These are phyloP conservation scores for Caenorhabditis sp. DNA, from an alignment of 2,888 invertebrate species.

Conservation along the genomic window DNA sequence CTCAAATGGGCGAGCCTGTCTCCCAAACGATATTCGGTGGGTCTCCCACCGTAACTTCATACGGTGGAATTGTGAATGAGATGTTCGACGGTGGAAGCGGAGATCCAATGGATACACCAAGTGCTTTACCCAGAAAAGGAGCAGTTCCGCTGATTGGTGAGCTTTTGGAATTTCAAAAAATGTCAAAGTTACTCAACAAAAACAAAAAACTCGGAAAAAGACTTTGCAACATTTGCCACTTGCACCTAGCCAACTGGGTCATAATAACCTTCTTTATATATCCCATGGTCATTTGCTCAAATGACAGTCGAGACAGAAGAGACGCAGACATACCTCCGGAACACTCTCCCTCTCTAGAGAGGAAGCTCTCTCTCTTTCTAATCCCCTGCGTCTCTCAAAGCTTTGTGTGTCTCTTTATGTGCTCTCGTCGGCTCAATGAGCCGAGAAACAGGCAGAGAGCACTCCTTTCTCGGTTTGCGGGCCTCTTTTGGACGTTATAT, in stretches of 20 bases:
- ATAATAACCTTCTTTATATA: not conserved
- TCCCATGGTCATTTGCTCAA: slow-evolving; percentile 1
- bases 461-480: too few relatives aligned
- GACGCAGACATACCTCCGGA: slow-evolving; percentile 5
- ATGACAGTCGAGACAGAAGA: not conserved
- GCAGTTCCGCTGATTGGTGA: slow-evolving; percentile 48
- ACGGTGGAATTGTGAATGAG: slow-evolving; percentile 75
- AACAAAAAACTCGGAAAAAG: not conserved
- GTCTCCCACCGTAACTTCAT: slow-evolving; percentile 50
- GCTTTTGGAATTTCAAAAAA: not conserved
- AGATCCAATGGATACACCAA: not conserved
- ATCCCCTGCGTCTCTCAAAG: slow-evolving; percentile 14
- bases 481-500: not conserved
- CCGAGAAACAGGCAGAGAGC: slow-evolving; percentile 9
- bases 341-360: slow-evolving; percentile 10
- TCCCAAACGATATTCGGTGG: slow-evolving; percentile 31
- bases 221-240: too few relatives aligned
- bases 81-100: slow-evolving; percentile 57
- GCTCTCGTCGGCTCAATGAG: slow-evolving; percentile 48
- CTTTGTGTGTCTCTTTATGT: slow-evolving; percentile 20
- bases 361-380: slow-evolving; percentile 14
- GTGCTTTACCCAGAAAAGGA: slow-evolving; percentile 26
- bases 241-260: too few relatives aligned
- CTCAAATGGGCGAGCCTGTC: slow-evolving; percentile 23
- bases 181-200: too few relatives aligned